phyloP scores from a whole-genome alignment of 2,113 vertebrate species.

The Corydoras maculifer region DNA sequence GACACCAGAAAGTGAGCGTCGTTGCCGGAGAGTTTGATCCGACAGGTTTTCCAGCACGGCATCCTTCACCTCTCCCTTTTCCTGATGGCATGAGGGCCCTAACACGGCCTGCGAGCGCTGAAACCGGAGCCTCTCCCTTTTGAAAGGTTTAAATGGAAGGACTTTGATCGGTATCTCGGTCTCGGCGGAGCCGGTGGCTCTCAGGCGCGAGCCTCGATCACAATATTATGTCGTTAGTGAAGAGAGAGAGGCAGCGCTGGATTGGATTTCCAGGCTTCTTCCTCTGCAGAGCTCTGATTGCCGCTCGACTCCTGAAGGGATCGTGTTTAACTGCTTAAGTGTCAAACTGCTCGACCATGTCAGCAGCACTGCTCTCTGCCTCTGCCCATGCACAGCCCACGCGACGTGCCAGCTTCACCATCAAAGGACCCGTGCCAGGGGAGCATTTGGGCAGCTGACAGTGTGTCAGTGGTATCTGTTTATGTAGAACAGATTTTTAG shows the following conservation, averaged over 20 bases:
- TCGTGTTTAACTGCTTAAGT: slow-evolving; percentile 38
- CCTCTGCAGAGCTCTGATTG: slow-evolving; percentile 30
- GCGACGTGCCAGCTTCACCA: no score
- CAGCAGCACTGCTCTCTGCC: slow-evolving; percentile 22
- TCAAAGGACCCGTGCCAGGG: no score
- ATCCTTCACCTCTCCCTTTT: slow-evolving; percentile 35
- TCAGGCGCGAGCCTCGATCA: neutral
- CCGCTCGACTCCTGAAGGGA: slow-evolving; percentile 29
- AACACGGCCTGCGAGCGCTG: neutral
- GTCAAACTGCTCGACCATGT: slow-evolving; percentile 22
- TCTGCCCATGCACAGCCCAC: slow-evolving; percentile 29
- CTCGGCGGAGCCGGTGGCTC: neutral
- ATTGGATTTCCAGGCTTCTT: slow-evolving; percentile 31
- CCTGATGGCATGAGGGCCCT: slow-evolving; percentile 20
- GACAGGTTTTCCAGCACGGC: slow-evolving; percentile 39
- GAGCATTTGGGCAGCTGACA: neutral
- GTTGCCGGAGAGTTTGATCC: slow-evolving; percentile 39
- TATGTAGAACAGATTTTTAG: no score
- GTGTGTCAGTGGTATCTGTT: no score
- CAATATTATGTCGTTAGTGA: slow-evolving; percentile 5
- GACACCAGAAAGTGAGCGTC: slow-evolving; percentile 39
- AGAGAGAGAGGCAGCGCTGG: neutral
- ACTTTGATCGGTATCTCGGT: neutral
- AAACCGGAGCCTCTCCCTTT: neutral
- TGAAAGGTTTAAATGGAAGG: neutral